Evolutionary conservation across 2,113 vertebrate genomes (phyloP).

Genomic region (Thunnus thynnus): DNA sequence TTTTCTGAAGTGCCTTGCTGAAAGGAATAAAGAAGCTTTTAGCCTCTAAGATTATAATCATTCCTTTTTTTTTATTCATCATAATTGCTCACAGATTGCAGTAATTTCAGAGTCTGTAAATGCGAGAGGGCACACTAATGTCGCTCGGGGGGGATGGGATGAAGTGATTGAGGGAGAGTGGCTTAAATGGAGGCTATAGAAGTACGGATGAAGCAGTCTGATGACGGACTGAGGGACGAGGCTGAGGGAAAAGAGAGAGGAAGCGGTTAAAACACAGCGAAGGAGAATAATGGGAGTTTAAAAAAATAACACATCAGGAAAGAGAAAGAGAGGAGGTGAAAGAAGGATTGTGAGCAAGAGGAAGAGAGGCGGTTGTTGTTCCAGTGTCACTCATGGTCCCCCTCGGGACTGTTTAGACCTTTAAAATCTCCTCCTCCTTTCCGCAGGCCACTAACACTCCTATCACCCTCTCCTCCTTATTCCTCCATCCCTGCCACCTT

Average conservation of each 20-base stretch:
- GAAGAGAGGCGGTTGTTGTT: slow-evolving; percentile 41
- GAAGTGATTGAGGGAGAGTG: slow-evolving; percentile 39
- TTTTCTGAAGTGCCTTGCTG: slow-evolving; percentile 47
- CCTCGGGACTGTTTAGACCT: slow-evolving; percentile 74
- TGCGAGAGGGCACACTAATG: slow-evolving; percentile 18
- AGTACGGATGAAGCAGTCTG: not conserved
- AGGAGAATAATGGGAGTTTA: not conserved
- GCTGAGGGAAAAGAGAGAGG: not conserved
- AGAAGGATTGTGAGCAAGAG: not conserved
- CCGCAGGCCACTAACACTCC: slow-evolving; percentile 54
- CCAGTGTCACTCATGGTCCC: slow-evolving; percentile 67
- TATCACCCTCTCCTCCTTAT: slow-evolving; percentile 18
- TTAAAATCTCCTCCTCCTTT: slow-evolving; percentile 63
- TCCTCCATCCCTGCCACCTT: not conserved
- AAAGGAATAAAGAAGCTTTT: slow-evolving; percentile 68
- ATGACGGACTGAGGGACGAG: slow-evolving; percentile 24
- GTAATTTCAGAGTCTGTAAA: slow-evolving; percentile 64
- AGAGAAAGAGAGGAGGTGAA: not conserved
- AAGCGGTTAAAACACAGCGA: not conserved
- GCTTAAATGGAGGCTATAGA: slow-evolving; percentile 27
- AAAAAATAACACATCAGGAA: not conserved
- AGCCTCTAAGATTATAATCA: slow-evolving; percentile 61
- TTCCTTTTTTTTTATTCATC: slow-evolving; percentile 61
- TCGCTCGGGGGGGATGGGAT: not conserved
- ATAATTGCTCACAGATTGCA: slow-evolving; percentile 73